Percentiles rank a stretch among this genome's conserved stretches.
These are phyloP conservation scores for Antheraea assamensis DNA, from an alignment of 2,888 invertebrate genomes.

Conservation along the genomic window DNA sequence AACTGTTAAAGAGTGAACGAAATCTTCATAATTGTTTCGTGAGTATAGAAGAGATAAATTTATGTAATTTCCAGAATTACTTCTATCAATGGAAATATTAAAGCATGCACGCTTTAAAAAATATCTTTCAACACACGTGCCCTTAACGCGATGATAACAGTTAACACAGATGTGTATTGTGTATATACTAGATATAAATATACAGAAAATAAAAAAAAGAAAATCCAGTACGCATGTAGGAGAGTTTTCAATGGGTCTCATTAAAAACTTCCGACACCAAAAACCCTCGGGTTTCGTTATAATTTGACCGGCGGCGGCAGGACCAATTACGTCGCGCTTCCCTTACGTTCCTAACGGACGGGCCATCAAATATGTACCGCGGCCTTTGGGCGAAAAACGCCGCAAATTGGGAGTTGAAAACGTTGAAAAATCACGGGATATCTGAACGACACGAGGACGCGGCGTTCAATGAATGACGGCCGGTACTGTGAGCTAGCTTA, in stretches of 20 bases:
- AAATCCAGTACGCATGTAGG: constrained; percentile 9
- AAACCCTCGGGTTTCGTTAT: constrained; percentile 45
- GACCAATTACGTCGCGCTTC: constrained; percentile 69
- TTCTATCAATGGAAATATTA: too few relatives aligned
- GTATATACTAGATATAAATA: background rate
- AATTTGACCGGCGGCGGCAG: constrained; percentile 55
- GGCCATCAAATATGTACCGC: constrained; percentile 68
- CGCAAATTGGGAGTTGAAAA: constrained; percentile 45
- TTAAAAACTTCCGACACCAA: constrained; percentile 45
- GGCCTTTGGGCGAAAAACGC: constrained; percentile 55
- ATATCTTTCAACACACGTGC: background rate
- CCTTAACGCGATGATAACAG: background rate
- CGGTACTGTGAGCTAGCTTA: constrained; percentile 49
- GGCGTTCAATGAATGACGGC: constrained; percentile 71
- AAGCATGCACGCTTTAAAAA: too few relatives aligned
- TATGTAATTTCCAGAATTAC: too few relatives aligned
- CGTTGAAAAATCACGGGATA: constrained; percentile 36
- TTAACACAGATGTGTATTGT: background rate
- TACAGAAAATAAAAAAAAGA: background rate
- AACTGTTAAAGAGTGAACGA: too few relatives aligned
- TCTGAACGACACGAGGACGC: constrained; percentile 59
- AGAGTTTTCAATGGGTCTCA: constrained; percentile 45
- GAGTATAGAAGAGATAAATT: too few relatives aligned
- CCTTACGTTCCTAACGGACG: constrained; percentile 57
- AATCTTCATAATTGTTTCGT: too few relatives aligned